Base-by-base conservation (phyloP, 2,888 invertebrate genomes). In the Amphipyra tragopoginis region DNA sequence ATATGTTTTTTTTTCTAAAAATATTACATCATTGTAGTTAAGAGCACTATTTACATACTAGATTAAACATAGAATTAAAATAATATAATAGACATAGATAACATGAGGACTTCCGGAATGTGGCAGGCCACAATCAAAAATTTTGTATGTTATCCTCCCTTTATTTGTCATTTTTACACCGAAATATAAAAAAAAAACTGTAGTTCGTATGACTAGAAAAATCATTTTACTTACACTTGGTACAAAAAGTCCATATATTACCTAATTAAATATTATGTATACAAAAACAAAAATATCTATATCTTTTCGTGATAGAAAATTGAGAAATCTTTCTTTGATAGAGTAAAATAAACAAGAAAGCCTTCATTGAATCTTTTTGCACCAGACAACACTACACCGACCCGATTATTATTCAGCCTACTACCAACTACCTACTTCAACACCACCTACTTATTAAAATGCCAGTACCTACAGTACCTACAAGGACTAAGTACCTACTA, bases 41-140 rank as follows among this genome's bases (percentile, higher is more conserved):
- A 60, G 15, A 58, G 70, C 77, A 75, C 70, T 53, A 67, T 66
- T 72, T 67, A 65, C 50, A 60, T 65, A 60, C 26, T 64, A 64
- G 54, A 40, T 51, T 33, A 60, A 57, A 51, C 47, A 15, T 51
- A 68, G 40, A 21, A 9, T 34, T 21, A 36, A 48, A 45, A 34
- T 36, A 43, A 45, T 54, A 50, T 39, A 52, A 36, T 59, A 44
- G 33, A 48, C 56, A 34, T 52, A 60, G 8, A 54, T 61, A 63
- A 55, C 69, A 68, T 66, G 63, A 77, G 73, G 73, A 81, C 74
- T 81, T 79, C 76, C 71, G 75, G 55, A 70, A 77, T 62, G 85
- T 87, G 86, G 87, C 87, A 72, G 87, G 87, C 85, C 85, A 86
- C 83, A 45, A 14, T 49, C 44, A 59, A 67, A 40, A 11, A 36